Base-by-base conservation (phyloP, 2,113 vertebrate genomes). In the Poecilia latipinna region DNA sequence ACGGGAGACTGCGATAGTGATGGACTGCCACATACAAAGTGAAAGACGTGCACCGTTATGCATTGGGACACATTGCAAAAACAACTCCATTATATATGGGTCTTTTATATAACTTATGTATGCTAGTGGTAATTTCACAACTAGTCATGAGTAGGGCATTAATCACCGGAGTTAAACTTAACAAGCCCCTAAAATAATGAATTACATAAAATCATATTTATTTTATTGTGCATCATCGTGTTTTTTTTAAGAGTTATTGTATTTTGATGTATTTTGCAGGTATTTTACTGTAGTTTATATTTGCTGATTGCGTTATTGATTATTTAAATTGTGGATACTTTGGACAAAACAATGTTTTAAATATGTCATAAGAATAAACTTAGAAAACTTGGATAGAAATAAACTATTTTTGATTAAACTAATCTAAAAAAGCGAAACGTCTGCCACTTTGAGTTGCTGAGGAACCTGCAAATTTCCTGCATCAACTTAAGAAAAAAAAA, bases 391-490 rank as follows among this genome's bases (percentile, higher is more conserved):
- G 2, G 29, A 29, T 29, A 29, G 29, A 42, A 42, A 42, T 4
- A 0, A 42, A 4, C 39, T 15, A 13, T 7, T 48, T 48, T 22
- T n/a, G 8, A 57, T 10, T 8, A 2, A 64, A 22, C 19, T 64
- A 64, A 19, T 33, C 15, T 62, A 17, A 64, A 33, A 26, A 35
- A 54, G 7, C 31, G 8, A 63, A 48, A 29, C 24, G 2, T 29
- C 44, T 48, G 15, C 13, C 26, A 17, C 22, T 57, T 57, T 57
- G 32, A 29, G 32, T 5, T 1, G 33, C n/a, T 24, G 32, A 4
- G 60, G 22, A 37, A 10, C 24, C 19, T 42, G 44, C 61, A 72
- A 31, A 67, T 65, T 80, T 74, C 71, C 65, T 82, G 68, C 10
- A 31, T 48, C 63, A 66, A 51, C 12, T 68, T 22, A 28, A 61